Evolutionary conservation across 2,888 invertebrate genomes (phyloP).

Genomic region (Drosophila melanosoma): DNA sequence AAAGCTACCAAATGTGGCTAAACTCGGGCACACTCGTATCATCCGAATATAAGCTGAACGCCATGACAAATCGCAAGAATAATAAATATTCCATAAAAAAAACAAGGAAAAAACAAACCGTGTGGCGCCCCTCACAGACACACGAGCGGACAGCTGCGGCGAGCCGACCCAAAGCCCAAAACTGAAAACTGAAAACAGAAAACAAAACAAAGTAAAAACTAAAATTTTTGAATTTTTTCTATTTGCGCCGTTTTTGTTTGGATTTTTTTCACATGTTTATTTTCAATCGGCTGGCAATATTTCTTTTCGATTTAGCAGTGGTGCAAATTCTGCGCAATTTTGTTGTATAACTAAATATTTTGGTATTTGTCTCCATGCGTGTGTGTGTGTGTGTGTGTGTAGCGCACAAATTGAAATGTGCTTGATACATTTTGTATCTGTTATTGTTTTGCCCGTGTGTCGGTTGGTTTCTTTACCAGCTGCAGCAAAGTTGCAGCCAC

Average conservation of each 20-base stretch:
- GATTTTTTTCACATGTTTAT: slow-evolving; percentile 14
- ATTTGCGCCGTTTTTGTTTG: slow-evolving; percentile 9
- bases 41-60: slow-evolving; percentile 16
- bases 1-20: background rate
- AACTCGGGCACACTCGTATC: slow-evolving; percentile 2
- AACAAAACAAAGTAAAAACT: slow-evolving; percentile 11
- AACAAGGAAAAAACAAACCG: slow-evolving; percentile 29
- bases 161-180: slow-evolving; percentile 25
- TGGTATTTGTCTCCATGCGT: slow-evolving; percentile 67
- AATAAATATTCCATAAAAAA: slow-evolving; percentile 34
- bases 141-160: slow-evolving; percentile 68
- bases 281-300: slow-evolving; percentile 57
- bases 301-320: slow-evolving; percentile 75
- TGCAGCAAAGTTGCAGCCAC: slow-evolving; percentile 68
- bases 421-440: slow-evolving; percentile 71
- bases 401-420: slow-evolving; percentile 73
- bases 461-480: slow-evolving; percentile 56
- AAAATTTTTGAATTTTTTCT: slow-evolving; percentile 45
- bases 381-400: slow-evolving; percentile 14
- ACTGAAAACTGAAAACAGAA: slow-evolving; percentile 6
- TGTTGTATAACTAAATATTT: slow-evolving; percentile 75
- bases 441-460: slow-evolving; percentile 67
- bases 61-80: slow-evolving; percentile 42
- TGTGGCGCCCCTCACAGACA: slow-evolving; percentile 58
- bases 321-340: slow-evolving; percentile 42